Conservation (phyloP, 1,140 invertebrate genomes). For the Heliconius hewitsoni region DNA sequence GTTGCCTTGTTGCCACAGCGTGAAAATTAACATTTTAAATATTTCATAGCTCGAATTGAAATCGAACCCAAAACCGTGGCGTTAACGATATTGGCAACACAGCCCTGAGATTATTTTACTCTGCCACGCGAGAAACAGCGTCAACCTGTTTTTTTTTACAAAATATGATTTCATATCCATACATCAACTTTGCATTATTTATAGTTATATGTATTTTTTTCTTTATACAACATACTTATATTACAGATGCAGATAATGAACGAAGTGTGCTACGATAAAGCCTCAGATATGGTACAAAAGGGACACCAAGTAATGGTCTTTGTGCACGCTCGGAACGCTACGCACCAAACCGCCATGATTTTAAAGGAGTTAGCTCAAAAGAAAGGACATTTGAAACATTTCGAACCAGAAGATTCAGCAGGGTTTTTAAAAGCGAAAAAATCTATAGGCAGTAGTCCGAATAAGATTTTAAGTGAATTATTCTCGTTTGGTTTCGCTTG, state of each 20-base stretch:
- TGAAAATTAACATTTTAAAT: too few relatives aligned
- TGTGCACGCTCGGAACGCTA: conserved; percentile 98
- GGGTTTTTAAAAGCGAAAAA: conserved; percentile 84
- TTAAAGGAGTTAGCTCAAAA: conserved; percentile 89
- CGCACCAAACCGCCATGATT: conserved; percentile 91
- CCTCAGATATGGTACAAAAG: conserved; percentile 91
- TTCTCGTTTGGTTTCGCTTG: conserved; percentile 95
- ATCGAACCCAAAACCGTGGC: too few relatives aligned
- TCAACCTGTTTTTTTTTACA: too few relatives aligned
- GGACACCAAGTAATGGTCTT: conserved; percentile 99
- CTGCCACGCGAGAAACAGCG: too few relatives aligned
- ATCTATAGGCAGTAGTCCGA: conserved; percentile 86
- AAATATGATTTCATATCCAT: too few relatives aligned
- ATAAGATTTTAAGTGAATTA: conserved; percentile 90
- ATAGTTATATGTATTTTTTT: too few relatives aligned
- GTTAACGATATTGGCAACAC: too few relatives aligned
- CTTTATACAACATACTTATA: background rate
- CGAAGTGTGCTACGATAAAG: conserved; percentile 96
- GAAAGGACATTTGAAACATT: conserved; percentile 86
- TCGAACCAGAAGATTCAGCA: conserved; percentile 84
- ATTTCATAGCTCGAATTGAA: too few relatives aligned
- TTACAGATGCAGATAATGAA: conserved; percentile 93
- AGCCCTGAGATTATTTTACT: too few relatives aligned
- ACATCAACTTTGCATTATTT: too few relatives aligned
- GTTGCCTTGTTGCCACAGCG: too few relatives aligned